Conservation (phyloP, 2,888 invertebrate species). For the Melieria picta region DNA sequence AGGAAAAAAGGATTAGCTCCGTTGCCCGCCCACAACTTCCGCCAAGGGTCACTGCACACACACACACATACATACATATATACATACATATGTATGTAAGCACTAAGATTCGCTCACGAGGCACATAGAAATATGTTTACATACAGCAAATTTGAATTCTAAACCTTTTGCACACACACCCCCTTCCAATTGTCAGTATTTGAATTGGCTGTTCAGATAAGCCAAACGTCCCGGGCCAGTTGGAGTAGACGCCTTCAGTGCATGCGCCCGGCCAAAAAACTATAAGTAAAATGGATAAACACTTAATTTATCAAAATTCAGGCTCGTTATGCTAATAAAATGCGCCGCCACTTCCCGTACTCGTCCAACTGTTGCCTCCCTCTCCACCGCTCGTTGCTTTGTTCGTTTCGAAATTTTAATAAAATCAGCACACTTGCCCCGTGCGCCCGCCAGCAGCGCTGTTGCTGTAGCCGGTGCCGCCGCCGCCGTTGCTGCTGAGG, state of each 20-base stretch:
- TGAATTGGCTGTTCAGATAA: background rate
- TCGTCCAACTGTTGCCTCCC: background rate
- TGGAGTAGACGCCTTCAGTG: no score
- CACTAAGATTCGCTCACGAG: background rate
- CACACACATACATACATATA: background rate
- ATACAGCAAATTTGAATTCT: conserved; percentile 30
- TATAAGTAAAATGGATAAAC: conserved; percentile 53
- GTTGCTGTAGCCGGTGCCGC: background rate
- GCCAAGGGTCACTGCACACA: conserved; percentile 22
- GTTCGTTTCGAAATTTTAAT: conserved; percentile 13
- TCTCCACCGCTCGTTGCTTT: no score
- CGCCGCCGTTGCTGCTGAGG: background rate
- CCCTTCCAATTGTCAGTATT: background rate
- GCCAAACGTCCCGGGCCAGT: background rate
- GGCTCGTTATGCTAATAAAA: conserved; percentile 61
- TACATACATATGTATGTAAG: background rate
- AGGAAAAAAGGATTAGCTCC: conserved; percentile 18
- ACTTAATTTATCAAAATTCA: conserved; percentile 62
- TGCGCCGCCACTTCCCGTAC: conserved; percentile 19
- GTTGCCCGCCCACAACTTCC: no score
- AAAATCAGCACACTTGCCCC: background rate
- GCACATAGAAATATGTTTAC: conserved; percentile 25
- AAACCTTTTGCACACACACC: background rate
- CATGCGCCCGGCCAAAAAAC: conserved; percentile 7
- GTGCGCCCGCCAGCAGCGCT: background rate